These are phyloP conservation scores for Limosa lapponica DNA, from an alignment of 2,797 vertebrate species.

Conservation along the genomic window DNA sequence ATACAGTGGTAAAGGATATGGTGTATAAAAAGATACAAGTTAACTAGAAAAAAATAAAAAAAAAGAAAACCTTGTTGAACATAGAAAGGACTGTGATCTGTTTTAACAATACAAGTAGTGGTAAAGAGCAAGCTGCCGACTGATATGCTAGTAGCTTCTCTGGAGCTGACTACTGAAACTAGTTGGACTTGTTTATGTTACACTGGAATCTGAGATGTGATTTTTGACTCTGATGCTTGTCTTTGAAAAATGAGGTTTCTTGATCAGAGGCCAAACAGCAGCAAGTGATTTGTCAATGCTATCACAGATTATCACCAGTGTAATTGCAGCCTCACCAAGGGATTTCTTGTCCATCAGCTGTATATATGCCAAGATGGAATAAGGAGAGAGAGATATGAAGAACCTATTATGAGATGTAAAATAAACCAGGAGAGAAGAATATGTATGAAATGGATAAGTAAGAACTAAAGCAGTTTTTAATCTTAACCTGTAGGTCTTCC, in stretches of 20 bases:
- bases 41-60: neutral
- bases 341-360: neutral
- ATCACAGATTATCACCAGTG: neutral
- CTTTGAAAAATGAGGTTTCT: neutral
- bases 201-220: neutral
- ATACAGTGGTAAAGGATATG: neutral
- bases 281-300: neutral
- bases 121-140: neutral
- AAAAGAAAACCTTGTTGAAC: neutral
- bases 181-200: neutral
- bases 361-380: neutral
- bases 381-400: neutral
- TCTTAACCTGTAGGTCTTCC: neutral
- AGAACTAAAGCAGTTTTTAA: neutral
- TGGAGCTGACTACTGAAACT: neutral
- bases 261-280: neutral
- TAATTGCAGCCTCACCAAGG: neutral
- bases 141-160: neutral
- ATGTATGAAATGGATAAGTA: neutral
- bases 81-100: neutral
- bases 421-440: neutral
- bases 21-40: neutral
- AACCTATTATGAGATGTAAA: neutral
- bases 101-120: neutral
- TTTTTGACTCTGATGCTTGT: neutral